Conservation (phyloP, 2,113 vertebrate genomes). For the Gavialis gangeticus region DNA sequence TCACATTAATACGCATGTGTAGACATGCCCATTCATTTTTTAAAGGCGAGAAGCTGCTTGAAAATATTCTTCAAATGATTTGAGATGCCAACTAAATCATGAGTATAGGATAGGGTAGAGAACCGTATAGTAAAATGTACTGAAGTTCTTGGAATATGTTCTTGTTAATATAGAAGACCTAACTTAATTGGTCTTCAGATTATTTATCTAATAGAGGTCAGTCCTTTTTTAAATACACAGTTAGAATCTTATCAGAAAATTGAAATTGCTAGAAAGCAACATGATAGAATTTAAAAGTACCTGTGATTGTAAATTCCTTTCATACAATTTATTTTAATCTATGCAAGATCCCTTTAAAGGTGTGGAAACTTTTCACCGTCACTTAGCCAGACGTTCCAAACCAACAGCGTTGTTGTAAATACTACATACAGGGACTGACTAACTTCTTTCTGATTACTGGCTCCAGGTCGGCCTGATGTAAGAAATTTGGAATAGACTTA, state of each 20-base stretch:
- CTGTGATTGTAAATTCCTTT: background rate
- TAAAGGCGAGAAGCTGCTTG: background rate
- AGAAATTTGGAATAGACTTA: background rate
- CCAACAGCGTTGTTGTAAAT: background rate
- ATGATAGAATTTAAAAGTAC: background rate
- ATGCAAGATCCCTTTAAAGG: background rate
- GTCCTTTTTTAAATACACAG: background rate
- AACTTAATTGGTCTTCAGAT: background rate
- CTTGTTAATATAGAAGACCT: background rate
- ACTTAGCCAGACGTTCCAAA: background rate
- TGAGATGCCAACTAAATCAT: background rate
- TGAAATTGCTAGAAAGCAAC: background rate
- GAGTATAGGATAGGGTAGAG: background rate
- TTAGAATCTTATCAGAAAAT: background rate
- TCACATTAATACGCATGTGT: no score
- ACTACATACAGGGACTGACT: background rate
- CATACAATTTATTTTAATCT: background rate
- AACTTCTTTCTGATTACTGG: background rate
- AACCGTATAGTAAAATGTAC: background rate
- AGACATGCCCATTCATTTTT: no score
- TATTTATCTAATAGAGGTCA: background rate
- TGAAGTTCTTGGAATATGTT: background rate
- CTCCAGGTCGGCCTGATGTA: background rate
- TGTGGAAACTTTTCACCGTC: background rate
- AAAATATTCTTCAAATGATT: background rate